Evolutionary conservation across 2,113 vertebrate species (phyloP), one percentile per base, ranked within the genome.

Genomic region (Electrona antarctica): DNA sequence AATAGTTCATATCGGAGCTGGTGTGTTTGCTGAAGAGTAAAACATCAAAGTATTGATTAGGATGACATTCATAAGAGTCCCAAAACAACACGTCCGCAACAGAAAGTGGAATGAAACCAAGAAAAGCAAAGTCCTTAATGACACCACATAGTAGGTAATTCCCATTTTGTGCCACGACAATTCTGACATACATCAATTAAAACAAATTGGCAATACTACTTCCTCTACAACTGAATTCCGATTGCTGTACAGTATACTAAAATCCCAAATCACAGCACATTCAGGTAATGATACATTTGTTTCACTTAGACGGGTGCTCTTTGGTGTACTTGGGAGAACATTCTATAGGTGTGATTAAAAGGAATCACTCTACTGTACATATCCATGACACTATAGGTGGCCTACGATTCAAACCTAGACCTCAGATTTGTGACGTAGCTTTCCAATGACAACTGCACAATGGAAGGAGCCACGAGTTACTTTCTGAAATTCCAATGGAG

Each of bases 301-400:
- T 28, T 41, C 64, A 47, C 65, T 48, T 74, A 4, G 76, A 78
- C 52, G 10, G 8, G 14, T 71, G 7, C 21, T 88, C 86, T 88
- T 90, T 89, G 83, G 86, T 88, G 80, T 79, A 62, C 51, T 70
- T 73, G 75, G 21, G 73, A 76, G 66, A 71, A 82, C 69, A 80
- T 80, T 82, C 59, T 14, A 56, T 60, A 68, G 71, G 64, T 58
- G 45, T 61, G 61, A 68, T 60, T 57, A 60, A 54, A 41, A 59
- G 41, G 56, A 69, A 67, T 51, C 6, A 74, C 63, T 63, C 51
- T 70, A 74, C 63, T 63, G 47, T 70, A 68, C 69, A 76, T 65
- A 79, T 58, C 47, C 60, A 74, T 74, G 60, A 80, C 60, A 74
- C 78, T 70, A 87, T 60, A 66, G 49, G 74, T 29, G 5, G 13